Conservation (phyloP, 2,888 invertebrate genomes). For the Andricus quercusramuli region DNA sequence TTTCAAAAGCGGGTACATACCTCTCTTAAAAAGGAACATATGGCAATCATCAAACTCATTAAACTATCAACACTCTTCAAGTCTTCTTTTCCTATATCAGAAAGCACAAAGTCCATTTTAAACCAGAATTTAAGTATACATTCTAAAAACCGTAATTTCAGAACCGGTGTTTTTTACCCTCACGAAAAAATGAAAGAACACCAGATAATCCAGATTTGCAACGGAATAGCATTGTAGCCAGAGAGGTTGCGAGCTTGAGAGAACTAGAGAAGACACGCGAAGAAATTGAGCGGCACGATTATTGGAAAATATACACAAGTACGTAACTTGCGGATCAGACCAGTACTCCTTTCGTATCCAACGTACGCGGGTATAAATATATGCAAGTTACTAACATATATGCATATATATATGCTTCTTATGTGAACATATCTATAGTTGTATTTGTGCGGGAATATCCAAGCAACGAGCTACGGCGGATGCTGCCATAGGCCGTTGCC, state of each 20-base stretch:
- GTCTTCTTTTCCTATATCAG: neutral
- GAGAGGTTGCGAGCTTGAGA: slow-evolving; percentile 5
- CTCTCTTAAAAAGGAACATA: slow-evolving; percentile 1
- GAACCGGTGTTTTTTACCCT: neutral
- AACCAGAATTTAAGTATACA: neutral
- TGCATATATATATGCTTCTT: slow-evolving; percentile 26
- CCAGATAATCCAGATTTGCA: slow-evolving; percentile 25
- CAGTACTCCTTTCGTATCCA: slow-evolving; percentile 24
- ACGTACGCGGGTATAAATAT: slow-evolving; percentile 37
- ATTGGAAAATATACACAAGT: slow-evolving; percentile 40
- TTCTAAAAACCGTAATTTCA: neutral
- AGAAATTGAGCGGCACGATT: slow-evolving; percentile 41
- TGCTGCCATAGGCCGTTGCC: slow-evolving; percentile 63
- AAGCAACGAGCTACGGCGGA: slow-evolving; percentile 41
- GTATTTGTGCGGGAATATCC: slow-evolving; percentile 34
- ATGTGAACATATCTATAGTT: slow-evolving; percentile 14
- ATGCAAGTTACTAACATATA: slow-evolving; percentile 34
- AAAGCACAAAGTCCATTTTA: neutral
- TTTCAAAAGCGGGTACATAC: neutral
- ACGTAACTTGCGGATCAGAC: slow-evolving; percentile 39
- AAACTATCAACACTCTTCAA: neutral
- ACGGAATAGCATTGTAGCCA: slow-evolving; percentile 17
- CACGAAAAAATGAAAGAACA: neutral
- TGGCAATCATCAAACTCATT: neutral
- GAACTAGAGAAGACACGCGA: slow-evolving; percentile 29